phyloP scores from a whole-genome alignment of 2,797 vertebrate species.

The Adrianichthys oophorus region DNA sequence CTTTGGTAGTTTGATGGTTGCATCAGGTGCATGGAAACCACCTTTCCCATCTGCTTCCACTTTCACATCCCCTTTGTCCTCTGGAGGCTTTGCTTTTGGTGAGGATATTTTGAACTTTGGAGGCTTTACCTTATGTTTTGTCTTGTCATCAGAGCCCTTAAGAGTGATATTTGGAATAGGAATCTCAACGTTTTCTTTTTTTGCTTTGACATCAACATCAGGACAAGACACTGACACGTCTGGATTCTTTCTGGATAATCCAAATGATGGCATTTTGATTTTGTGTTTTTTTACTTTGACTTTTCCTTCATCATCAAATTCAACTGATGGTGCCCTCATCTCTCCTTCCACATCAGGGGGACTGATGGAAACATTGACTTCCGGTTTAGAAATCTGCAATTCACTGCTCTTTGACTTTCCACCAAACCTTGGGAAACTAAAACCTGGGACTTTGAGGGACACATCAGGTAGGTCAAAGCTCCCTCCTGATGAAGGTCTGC shows the following conservation, averaged over 20 bases:
- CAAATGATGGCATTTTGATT: conserved; percentile 79
- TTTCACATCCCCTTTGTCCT: conserved; percentile 48
- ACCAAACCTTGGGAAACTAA: conserved; percentile 81
- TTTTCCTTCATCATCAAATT: conserved; percentile 71
- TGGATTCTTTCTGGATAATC: conserved; percentile 70
- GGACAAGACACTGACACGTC: conserved; percentile 57
- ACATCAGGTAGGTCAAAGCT: conserved; percentile 77
- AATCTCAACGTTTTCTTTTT: conserved; percentile 51
- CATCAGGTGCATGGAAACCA: conserved; percentile 60
- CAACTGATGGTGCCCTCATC: conserved; percentile 56
- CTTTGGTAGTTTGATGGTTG: conserved; percentile 75
- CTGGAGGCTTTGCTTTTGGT: conserved; percentile 57
- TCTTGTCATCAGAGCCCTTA: conserved; percentile 49
- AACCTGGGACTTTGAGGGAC: conserved; percentile 80
- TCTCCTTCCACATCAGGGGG: conserved; percentile 50
- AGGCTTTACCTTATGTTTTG: conserved; percentile 69
- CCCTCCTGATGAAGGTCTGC: conserved; percentile 70
- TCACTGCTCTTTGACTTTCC: conserved; percentile 72
- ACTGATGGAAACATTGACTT: conserved; percentile 37
- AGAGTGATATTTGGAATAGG: conserved; percentile 46
- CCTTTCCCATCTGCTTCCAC: conserved; percentile 47
- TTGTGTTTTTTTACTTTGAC: conserved; percentile 78
- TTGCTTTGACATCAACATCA: conserved; percentile 61
- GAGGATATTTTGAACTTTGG: conserved; percentile 66
- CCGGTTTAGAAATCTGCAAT: conserved; percentile 55